phyloP scores from a whole-genome alignment of 2,113 vertebrate species.

The Dascyllus trimaculatus region DNA sequence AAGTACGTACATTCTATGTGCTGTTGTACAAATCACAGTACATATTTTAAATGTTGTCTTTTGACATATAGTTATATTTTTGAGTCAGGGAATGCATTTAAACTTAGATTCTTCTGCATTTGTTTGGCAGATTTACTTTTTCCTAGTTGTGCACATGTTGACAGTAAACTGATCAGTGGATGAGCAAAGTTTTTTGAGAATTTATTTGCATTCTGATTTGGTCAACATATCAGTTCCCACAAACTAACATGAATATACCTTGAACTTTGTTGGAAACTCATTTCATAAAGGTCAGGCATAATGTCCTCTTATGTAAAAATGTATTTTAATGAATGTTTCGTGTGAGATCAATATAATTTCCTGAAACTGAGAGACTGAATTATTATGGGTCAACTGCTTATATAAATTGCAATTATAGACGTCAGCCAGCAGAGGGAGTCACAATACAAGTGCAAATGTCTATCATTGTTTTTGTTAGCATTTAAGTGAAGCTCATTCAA shows the following conservation, averaged over 20 bases:
- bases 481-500: not conserved
- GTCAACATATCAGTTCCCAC: not conserved
- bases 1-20: not conserved
- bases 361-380: no score
- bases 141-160: not conserved
- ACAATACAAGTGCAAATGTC: not conserved
- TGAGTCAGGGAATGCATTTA: not conserved
- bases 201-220: not conserved
- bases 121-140: not conserved
- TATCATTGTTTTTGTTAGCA: not conserved
- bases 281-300: not conserved
- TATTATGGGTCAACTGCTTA: not conserved
- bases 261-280: not conserved
- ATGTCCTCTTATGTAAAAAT: not conserved
- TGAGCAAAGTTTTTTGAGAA: not conserved
- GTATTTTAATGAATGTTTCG: no score
- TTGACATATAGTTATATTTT: slow-evolving; percentile 10
- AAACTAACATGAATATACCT: slow-evolving; percentile 7
- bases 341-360: no score
- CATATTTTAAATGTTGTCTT: slow-evolving; percentile 2
- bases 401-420: slow-evolving; percentile 33
- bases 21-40: not conserved
- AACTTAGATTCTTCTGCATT: not conserved
- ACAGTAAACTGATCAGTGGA: no score
- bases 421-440: slow-evolving; percentile 35